Conservation (phyloP, 2,113 vertebrate species). For the Cheilinus undulatus region DNA sequence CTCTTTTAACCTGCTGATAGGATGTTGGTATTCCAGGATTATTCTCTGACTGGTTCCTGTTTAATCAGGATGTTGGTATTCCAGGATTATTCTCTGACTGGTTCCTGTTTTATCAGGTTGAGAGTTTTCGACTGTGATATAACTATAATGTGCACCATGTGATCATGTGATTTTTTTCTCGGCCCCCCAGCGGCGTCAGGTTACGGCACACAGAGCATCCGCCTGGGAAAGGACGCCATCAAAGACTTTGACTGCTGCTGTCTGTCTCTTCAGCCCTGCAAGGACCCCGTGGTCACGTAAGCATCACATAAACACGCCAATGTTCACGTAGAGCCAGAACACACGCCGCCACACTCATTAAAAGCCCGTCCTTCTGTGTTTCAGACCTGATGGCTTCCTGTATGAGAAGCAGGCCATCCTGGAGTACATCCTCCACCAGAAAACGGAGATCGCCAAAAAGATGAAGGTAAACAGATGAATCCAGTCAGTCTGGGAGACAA, state of each 20-base stretch:
- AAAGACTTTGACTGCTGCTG: conserved; percentile 96
- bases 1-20: too few relatives aligned
- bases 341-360: not conserved
- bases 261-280: conserved; percentile 91
- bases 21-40: too few relatives aligned
- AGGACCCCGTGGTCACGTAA: conserved; percentile 90
- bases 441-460: conserved; percentile 89
- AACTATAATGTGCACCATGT: not conserved
- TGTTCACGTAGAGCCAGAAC: not conserved
- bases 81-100: too few relatives aligned
- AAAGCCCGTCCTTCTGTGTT: conserved; percentile 19
- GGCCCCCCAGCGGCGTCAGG: conserved; percentile 87
- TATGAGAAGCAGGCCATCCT: conserved; percentile 93
- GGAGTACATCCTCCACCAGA: conserved; percentile 92
- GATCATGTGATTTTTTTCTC: not conserved
- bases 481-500: too few relatives aligned
- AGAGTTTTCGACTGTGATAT: too few relatives aligned
- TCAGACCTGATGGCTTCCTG: conserved; percentile 89
- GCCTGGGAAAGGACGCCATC: conserved; percentile 91
- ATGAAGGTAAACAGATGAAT: conserved; percentile 85
- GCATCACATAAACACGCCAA: conserved; percentile 36
- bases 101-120: not conserved
- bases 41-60: too few relatives aligned
- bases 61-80: too few relatives aligned
- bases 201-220: conserved; percentile 92